These are phyloP conservation scores for Drosophila punjabiensis DNA, from an alignment of 1,140 invertebrate genomes.

Conservation along the genomic window DNA sequence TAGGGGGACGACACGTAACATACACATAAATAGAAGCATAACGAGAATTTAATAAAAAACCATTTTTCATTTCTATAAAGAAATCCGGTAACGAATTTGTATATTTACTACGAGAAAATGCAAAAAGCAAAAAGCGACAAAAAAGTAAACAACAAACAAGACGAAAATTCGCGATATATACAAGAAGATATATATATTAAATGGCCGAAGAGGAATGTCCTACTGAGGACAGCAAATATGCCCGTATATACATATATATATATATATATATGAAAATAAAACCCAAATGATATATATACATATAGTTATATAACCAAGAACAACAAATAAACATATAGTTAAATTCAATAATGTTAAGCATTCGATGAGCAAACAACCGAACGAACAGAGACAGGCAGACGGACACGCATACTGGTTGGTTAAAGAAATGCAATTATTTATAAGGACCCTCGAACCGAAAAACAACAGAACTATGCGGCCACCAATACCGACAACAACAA, in stretches of 20 bases:
- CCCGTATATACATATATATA: constrained; percentile 56
- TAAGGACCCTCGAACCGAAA: constrained; percentile 67
- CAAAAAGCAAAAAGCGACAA: constrained; percentile 1
- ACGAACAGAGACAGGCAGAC: constrained; percentile 40
- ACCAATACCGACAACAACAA: constrained; percentile 12
- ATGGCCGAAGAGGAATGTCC: constrained; percentile 21
- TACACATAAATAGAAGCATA: constrained; percentile 74
- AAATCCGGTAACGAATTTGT: constrained; percentile 83
- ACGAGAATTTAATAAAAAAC: constrained; percentile 77
- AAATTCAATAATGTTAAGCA: constrained; percentile 83
- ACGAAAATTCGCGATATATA: constrained; percentile 47
- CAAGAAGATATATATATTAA: constrained; percentile 48
- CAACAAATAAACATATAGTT: constrained; percentile 83
- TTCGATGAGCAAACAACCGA: constrained; percentile 49
- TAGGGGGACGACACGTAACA: constrained; percentile 41
- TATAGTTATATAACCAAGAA: constrained; percentile 82
- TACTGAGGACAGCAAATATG: constrained; percentile 63
- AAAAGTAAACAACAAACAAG: constrained; percentile 8
- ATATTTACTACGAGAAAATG: constrained; percentile 76
- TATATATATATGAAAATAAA: constrained; percentile 36
- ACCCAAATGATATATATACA: constrained; percentile 53
- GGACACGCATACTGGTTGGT: constrained; percentile 41
- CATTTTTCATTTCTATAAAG: constrained; percentile 80
- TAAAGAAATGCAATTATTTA: constrained; percentile 80
- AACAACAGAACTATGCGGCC: constrained; percentile 46